Evolutionary conservation across 2,113 vertebrate species (phyloP), one percentile per base, ranked within the genome.

Genomic region (Saccopteryx leptura): DNA sequence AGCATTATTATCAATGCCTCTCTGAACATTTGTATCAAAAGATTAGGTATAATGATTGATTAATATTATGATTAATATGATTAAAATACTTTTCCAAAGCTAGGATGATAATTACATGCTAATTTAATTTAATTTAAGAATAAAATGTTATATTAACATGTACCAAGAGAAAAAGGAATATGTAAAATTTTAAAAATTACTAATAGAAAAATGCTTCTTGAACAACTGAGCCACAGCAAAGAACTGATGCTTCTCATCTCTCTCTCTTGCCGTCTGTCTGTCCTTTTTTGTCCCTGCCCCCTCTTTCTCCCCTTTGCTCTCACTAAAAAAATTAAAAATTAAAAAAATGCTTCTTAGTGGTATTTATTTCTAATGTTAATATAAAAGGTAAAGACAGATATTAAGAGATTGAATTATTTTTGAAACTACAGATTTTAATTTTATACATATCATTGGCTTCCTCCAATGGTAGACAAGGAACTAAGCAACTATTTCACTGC

Each of bases 71-170:
- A 81, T 54, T 81, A 56, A 82, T 56, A 71, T 39, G 4, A 26
- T 90, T 9, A 54, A 80, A 87, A 63, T 79, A 80, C 75, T 90
- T 91, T 93, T 75, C 39, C 15, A 50, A 56, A 90, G 54, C 23
- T 65, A 9, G n/a, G 23, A 26, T 76, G 33, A 81, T 78, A 75
- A 83, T 54, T 48, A 76, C 58, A 88, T 81, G 8, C 9, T 76
- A 94, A 76, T 84, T 87, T 92, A 87, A 71, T 17, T 81, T 39
- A 50, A 33, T 39, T 39, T 39, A 68, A 63, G 13, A 89, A 92
- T 60, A 84, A 68, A 76, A 81, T 52, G 56, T 46, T 60, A 18
- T 68, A 79, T 90, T 68, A 84, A 87, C 78, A 78, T 95, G 2
- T 33, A 90, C 60, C 13, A 93, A 79, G 79, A 86, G 33, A 74